phyloP scores from a whole-genome alignment of 2,113 vertebrate genomes.

The Vicugna pacos region DNA sequence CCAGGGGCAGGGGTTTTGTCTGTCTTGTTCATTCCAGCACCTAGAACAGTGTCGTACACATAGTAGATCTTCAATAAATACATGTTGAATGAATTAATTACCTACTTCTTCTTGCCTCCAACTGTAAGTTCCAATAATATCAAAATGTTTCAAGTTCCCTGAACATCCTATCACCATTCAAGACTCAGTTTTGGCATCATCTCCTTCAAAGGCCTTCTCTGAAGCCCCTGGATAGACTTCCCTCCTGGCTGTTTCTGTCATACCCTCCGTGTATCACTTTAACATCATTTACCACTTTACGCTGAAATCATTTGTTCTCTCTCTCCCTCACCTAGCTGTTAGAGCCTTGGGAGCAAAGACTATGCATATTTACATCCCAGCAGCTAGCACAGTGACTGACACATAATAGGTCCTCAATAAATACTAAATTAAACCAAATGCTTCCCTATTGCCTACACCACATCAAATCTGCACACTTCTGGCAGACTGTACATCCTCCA shows the following conservation, averaged over 20 bases:
- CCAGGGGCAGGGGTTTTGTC: not conserved
- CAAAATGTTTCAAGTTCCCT: constrained; percentile 5
- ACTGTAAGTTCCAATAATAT: not conserved
- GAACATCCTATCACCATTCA: not conserved
- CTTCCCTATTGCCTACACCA: not conserved
- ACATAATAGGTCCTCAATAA: constrained; percentile 26
- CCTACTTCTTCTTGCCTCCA: constrained; percentile 14
- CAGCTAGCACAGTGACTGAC: not conserved
- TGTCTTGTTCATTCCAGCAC: not conserved
- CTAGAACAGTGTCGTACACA: not conserved
- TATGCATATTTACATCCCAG: not conserved
- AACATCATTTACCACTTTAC: not conserved
- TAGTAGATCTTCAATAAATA: not conserved
- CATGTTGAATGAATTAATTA: constrained; percentile 5
- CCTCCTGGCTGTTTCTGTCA: not conserved
- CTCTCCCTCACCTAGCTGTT: not conserved
- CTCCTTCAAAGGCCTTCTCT: constrained; percentile 7
- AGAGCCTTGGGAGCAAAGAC: not conserved
- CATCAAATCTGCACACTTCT: not conserved
- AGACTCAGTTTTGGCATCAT: not conserved
- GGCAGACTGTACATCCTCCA: not conserved
- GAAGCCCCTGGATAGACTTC: not conserved
- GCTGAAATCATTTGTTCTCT: not conserved
- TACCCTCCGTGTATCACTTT: not conserved
- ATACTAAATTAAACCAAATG: constrained; percentile 9